Base-by-base conservation (phyloP, 92 coral and sea anemone genomes). In the Bergia sp. region DNA sequence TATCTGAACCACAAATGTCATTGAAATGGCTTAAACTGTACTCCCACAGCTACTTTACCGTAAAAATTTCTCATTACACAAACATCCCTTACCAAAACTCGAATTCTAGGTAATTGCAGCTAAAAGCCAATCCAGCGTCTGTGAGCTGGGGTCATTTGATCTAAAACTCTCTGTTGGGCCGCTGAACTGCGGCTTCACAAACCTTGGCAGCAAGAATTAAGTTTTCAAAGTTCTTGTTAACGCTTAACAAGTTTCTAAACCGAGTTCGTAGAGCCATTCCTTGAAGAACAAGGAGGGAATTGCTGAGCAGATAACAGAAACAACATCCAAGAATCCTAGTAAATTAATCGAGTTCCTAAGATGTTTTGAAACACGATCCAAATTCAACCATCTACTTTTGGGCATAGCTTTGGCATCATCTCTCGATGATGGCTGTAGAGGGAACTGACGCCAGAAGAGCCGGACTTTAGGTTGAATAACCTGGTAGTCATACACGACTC, bases 331-430 rank as follows among this genome's bases (percentile, higher is more conserved):
- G 90, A 77, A 90, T 89, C 89, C 79, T 58, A 40, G 82, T 85
- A 91, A 93, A 92, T 86, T 85, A 89, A 45, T 66, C 82, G 94
- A 95, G 95, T 94, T 92, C 93, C 95, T 80, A 77, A 93, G 91
- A 93, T 97, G 98, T 93, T 96, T 97, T 93, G 93, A 93, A 94
- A 94, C 90, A 73, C 94, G 97, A 92, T 93, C 86, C 94, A 91
- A 88, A 92, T 80, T 85, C 79, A 76, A 79, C 86, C 81, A 83
- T 80, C 79, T 84, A 79, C 40, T 79, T 16, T 79, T 42, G 82
- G 82, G 49, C 82, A 79, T 36, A 71, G 39, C 29, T 29, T 29
- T 29, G 29, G 29, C 29, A 7, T 21, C 42, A 11, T 44, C 44
- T 45, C 37, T 74, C 79, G 50, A 64, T 84, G 89, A 84, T 91